Base-by-base conservation (phyloP, 92 coral and sea anemone species). In the Porites lobata region DNA sequence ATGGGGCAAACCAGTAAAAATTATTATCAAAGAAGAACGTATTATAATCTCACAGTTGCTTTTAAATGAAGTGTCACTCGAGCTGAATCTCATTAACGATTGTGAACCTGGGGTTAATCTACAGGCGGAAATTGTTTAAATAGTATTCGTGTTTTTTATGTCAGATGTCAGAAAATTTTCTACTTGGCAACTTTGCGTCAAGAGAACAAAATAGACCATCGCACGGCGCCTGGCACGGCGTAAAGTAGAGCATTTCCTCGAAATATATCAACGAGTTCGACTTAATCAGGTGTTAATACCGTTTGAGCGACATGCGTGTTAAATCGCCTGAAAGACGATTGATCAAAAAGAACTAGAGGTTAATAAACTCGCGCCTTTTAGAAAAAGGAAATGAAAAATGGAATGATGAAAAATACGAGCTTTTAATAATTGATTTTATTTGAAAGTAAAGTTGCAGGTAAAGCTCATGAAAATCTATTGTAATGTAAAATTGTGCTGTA, bases 311-410 rank as follows among this genome's bases (percentile, higher is more conserved):
- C 80, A 20, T 5, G 24, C 51, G 18, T 12, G 21, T 17, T 67
- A 59, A 76, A 8, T 69, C 69, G 52, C 20, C 72, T 53, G 12
- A 20, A n/a, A 79, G 19, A 18, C 12, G 43, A 79, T 47, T n/a
- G 66, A 77, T 57, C 59, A 77, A 26, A 50, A 57, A 50, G 13
- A 77, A 58, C 61, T 19, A 79, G 65, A 47, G n/a, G 50, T 15
- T 9, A 50, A 43, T 79, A 51, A 79, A 47, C 12, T 65, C 15
- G 32, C 8, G 56, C 72, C 83, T 11, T 38, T 64, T 79, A 20
- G 47, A 38, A 38, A 79, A 19, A 4, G 51, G 58, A 78, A 63
- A 78, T 9, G 57, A 78, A 14, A 43, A n/a, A 0, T 4, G 22
- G 21, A 78, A 5, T 13, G 19, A 43, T 18, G 19, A 24, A n/a